Evolutionary conservation across 2,888 invertebrate species (phyloP), one percentile per base, ranked within the genome.

Genomic region (Dryocosmus kuriphilus): DNA sequence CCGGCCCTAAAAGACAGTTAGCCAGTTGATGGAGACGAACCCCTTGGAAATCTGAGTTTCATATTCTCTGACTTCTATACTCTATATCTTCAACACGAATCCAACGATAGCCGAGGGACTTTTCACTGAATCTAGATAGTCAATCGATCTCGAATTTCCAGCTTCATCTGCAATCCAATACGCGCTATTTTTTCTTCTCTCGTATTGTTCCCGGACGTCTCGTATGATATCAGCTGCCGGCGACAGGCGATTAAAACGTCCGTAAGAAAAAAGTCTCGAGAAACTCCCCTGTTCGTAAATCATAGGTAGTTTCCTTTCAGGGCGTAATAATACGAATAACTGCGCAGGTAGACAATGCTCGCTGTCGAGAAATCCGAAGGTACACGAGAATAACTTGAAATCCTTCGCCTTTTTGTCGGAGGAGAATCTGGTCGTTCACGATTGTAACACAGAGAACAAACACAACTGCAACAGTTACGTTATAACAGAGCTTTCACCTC

Each of bases 321-420:
- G 46, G 46, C 67, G 67, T 71, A 71, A 71, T 71, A 71, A 71
- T 71, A 71, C 46, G 46, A 30, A 71, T 71, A 67, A 71, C 51
- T 30, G 67, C 30, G 67, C 46, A 46, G 67, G 67, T 71, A 30
- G 41, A 80, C 80, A 80, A 80, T 79, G 76, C 71, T 14, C 65
- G 75, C 77, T 74, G 78, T 82, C 67, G 46, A 71, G 46, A 78
- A 80, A 80, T 81, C 77, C 75, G 76, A 27, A 75, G 78, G 79
- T 71, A 79, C 73, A 71, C 41, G 63, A 65, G 81, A 77, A 82
- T 78, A 14, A 41, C 41, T 80, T 79, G 79, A 81, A 80, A 67
- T 81, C 79, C 82, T 80, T 79, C 78, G 80, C 81, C 82, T 82
- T 82, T 82, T 81, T 79, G 81, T 81, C 71, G 74, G 75, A 77